Conservation (phyloP, 2,113 vertebrate species). For the Kobus ellipsiprymnus region DNA sequence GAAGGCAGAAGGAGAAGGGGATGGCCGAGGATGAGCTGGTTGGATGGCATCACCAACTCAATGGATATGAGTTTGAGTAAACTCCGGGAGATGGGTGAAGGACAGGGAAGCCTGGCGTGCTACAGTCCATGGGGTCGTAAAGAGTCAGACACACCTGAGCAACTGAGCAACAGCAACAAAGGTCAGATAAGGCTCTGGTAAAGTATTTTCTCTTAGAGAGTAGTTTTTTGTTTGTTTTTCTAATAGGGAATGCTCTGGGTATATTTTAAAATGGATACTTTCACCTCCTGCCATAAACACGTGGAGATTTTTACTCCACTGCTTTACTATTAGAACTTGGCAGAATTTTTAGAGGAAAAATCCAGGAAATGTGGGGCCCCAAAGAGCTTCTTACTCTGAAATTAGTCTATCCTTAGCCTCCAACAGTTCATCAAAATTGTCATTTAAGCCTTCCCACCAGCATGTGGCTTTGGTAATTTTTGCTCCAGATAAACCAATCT, state of each 20-base stretch:
- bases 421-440: neutral
- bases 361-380: neutral
- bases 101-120: neutral
- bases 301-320: neutral
- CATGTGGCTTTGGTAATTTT: neutral
- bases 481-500: neutral
- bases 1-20: neutral
- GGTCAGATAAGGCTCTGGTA: neutral
- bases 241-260: neutral
- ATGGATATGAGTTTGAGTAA: neutral
- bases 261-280: neutral
- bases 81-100: neutral
- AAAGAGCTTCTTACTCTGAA: neutral
- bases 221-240: neutral
- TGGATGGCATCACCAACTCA: neutral
- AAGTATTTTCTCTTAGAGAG: neutral
- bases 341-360: neutral
- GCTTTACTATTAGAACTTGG: neutral
- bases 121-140: fast-evolving
- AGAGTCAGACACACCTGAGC: neutral
- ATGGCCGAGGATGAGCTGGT: neutral
- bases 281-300: neutral
- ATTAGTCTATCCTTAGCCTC: neutral
- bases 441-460: neutral
- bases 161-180: neutral